These are phyloP conservation scores for Cryptocheilus praepositus DNA, from an alignment of 2,888 invertebrate genomes.

Conservation along the genomic window DNA sequence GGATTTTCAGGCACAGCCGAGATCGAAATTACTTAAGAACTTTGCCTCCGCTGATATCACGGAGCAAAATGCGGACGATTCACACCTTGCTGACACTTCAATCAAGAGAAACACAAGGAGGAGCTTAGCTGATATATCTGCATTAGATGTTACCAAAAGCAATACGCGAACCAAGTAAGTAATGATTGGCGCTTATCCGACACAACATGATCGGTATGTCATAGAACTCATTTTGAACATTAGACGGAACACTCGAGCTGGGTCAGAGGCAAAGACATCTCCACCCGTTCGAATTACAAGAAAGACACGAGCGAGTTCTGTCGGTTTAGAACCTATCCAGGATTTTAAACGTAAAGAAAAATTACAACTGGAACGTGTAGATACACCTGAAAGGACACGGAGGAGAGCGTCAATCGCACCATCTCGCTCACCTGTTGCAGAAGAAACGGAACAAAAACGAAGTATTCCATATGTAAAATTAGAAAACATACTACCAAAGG, in stretches of 20 bases:
- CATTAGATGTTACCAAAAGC: conserved; percentile 5
- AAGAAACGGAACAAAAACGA: conserved; percentile 49
- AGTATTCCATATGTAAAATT: conserved; percentile 12
- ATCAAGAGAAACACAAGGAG: conserved; percentile 29
- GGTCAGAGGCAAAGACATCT: conserved; percentile 63
- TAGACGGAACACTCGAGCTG: conserved; percentile 53
- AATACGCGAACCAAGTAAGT: conserved; percentile 31
- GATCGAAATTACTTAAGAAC: too few species aligned
- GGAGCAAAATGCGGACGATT: too few species aligned
- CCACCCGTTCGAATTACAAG: conserved; percentile 54
- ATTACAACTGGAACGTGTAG: too few species aligned
- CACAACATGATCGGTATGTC: background rate
- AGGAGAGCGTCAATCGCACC: conserved; percentile 53
- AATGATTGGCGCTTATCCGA: background rate
- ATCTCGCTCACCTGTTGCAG: conserved; percentile 51
- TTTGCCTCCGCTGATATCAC: too few species aligned
- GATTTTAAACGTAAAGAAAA: too few species aligned
- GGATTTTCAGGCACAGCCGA: conserved; percentile 25
- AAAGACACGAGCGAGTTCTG: conserved; percentile 63
- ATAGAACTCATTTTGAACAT: conserved; percentile 1
- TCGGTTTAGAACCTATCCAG: too few species aligned
- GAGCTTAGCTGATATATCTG: background rate
- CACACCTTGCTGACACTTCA: too few species aligned
- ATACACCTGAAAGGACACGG: conserved; percentile 47
- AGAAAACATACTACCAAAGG: conserved; percentile 8